phyloP scores from a whole-genome alignment of 2,797 vertebrate species.

The Tympanoctomys barrerae region DNA sequence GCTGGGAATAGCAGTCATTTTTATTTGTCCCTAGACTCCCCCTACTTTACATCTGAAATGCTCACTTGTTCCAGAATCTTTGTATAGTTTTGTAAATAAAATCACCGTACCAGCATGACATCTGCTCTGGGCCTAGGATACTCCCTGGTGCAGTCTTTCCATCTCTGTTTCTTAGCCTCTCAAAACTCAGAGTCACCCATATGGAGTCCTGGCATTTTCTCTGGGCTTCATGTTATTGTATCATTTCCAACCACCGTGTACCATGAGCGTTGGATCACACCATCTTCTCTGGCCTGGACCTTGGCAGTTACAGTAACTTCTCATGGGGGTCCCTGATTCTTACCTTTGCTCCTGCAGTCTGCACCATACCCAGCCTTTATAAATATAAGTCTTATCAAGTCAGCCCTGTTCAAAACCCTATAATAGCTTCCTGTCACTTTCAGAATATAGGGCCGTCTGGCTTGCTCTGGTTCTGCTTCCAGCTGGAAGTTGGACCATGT shows the following conservation, averaged over 20 bases:
- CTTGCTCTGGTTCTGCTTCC: not conserved
- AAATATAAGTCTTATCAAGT: not conserved
- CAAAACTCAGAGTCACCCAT: not conserved
- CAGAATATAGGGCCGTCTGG: not conserved
- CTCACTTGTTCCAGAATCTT: constrained; percentile 17
- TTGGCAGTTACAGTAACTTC: not conserved
- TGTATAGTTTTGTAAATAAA: constrained; percentile 42
- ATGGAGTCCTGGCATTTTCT: not conserved
- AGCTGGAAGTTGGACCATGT: not conserved
- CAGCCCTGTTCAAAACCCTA: not conserved
- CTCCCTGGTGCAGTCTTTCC: not conserved
- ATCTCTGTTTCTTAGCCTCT: not conserved
- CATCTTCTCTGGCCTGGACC: not conserved
- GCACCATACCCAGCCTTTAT: not conserved
- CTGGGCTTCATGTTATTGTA: not conserved
- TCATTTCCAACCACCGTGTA: not conserved
- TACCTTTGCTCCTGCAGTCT: not conserved
- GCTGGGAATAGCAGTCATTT: not conserved
- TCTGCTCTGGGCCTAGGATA: not conserved
- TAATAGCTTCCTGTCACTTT: not conserved
- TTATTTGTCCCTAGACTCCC: not conserved
- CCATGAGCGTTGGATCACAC: not conserved
- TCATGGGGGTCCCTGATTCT: not conserved
- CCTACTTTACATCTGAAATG: not conserved
- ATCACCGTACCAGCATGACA: not conserved